phyloP scores from a whole-genome alignment of 2,888 invertebrate species.

The Poecilobothrus nobilitatus region DNA sequence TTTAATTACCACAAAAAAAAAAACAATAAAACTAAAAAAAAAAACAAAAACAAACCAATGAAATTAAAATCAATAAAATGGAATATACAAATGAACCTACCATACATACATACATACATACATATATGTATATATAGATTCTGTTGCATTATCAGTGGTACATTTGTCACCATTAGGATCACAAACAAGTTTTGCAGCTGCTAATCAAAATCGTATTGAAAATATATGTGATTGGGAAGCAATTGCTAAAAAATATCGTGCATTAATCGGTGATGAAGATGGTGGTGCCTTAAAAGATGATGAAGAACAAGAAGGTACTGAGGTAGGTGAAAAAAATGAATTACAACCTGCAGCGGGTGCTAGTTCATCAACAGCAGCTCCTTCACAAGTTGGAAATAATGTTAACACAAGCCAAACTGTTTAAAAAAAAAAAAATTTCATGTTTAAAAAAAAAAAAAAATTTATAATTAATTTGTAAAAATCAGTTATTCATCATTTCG shows the following conservation, averaged over 20 bases:
- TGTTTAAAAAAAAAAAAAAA: too few relatives aligned
- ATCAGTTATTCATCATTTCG: too few relatives aligned
- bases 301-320: slow-evolving; percentile 33
- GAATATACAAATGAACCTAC: too few relatives aligned
- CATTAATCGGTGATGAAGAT: slow-evolving; percentile 59
- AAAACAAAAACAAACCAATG: too few relatives aligned
- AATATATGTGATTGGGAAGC: slow-evolving; percentile 87
- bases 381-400: slow-evolving; percentile 40
- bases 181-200: slow-evolving; percentile 70
- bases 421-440: too few relatives aligned
- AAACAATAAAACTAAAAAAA: too few relatives aligned
- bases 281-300: slow-evolving; percentile 43
- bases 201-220: slow-evolving; percentile 66
- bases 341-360: slow-evolving; percentile 20
- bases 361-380: slow-evolving; percentile 29
- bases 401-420: slow-evolving; percentile 17
- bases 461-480: too few relatives aligned
- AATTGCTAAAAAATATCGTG: slow-evolving; percentile 80
- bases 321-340: slow-evolving; percentile 9
- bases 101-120: too few relatives aligned
- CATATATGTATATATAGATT: slow-evolving; percentile 46
- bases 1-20: too few relatives aligned
- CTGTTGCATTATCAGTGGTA: slow-evolving; percentile 67
- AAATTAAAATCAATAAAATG: too few relatives aligned
- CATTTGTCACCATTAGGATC: slow-evolving; percentile 78